Percentiles rank a stretch among this genome's conserved stretches.
phyloP scores from a whole-genome alignment of 2,888 invertebrate genomes.

The Tillus elongatus region DNA sequence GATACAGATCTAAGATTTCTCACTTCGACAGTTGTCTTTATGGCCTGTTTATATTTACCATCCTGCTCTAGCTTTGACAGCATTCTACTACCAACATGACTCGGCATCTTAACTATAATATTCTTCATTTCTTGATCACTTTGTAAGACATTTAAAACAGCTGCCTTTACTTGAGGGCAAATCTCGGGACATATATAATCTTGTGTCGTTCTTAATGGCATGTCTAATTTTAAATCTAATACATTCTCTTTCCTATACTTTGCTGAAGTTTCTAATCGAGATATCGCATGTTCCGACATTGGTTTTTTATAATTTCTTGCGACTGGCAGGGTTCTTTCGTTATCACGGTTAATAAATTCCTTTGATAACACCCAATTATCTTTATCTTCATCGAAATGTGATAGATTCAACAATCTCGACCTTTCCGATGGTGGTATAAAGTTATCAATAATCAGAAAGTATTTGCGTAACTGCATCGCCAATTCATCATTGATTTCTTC shows the following conservation, averaged over 20 bases:
- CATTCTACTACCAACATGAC: slow-evolving; percentile 33
- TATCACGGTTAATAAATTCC: slow-evolving; percentile 31
- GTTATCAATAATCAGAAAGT: slow-evolving; percentile 79
- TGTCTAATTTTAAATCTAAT: slow-evolving; percentile 62
- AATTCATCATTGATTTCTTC: slow-evolving; percentile 88
- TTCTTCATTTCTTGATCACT: slow-evolving; percentile 38
- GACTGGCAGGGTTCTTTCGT: slow-evolving; percentile 33
- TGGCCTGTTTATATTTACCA: slow-evolving; percentile 39
- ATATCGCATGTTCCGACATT: slow-evolving; percentile 37
- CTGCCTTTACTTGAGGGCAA: slow-evolving; percentile 63
- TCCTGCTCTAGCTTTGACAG: slow-evolving; percentile 39
- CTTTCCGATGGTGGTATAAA: slow-evolving; percentile 81
- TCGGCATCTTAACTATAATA: slow-evolving; percentile 35
- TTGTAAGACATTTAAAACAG: slow-evolving; percentile 50
- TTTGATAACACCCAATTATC: slow-evolving; percentile 57
- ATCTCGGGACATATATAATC: slow-evolving; percentile 62
- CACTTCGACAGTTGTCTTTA: slow-evolving; percentile 37
- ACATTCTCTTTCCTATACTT: slow-evolving; percentile 55
- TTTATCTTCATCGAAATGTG: slow-evolving; percentile 73
- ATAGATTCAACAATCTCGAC: slow-evolving; percentile 60
- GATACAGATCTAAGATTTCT: slow-evolving; percentile 30
- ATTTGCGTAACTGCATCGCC: slow-evolving; percentile 80
- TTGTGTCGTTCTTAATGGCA: slow-evolving; percentile 67
- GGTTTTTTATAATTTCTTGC: slow-evolving; percentile 39
- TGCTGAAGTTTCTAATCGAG: slow-evolving; percentile 23